Conservation (phyloP, 1,140 invertebrate species). For the Dendrolimus punctatus region DNA sequence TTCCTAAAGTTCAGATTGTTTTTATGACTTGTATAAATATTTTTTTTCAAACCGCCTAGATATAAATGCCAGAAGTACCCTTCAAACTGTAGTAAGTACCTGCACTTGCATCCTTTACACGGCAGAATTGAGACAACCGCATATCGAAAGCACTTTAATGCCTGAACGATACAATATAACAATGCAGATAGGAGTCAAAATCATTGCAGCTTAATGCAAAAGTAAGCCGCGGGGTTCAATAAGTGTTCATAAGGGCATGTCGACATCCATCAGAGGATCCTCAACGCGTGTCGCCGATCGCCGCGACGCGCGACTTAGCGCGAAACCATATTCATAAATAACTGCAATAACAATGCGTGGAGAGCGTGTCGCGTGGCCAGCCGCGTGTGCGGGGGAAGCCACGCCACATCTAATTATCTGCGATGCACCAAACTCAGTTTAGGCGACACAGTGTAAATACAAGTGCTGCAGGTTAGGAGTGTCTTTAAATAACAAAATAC, state of each 20-base stretch:
- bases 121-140: too few relatives aligned
- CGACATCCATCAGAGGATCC: slow-evolving; percentile 27
- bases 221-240: slow-evolving; percentile 11
- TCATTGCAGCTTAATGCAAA: slow-evolving; percentile 6
- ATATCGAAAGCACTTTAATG: too few relatives aligned
- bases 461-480: too few relatives aligned
- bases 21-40: too few relatives aligned
- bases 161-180: too few relatives aligned
- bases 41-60: too few relatives aligned
- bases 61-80: too few relatives aligned
- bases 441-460: too few relatives aligned
- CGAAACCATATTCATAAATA: slow-evolving; percentile 65
- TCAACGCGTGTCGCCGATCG: slow-evolving; percentile 39
- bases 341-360: slow-evolving; percentile 37
- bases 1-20: too few relatives aligned
- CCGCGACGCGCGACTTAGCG: slow-evolving; percentile 16
- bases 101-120: too few relatives aligned
- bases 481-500: too few relatives aligned
- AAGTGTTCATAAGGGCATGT: slow-evolving; percentile 45
- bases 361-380: slow-evolving; percentile 27
- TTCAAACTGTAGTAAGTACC: too few relatives aligned
- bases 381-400: slow-evolving; percentile 25
- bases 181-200: not conserved
- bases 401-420: slow-evolving; percentile 51
- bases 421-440: slow-evolving; percentile 18